phyloP scores from a whole-genome alignment of 2,113 vertebrate species.

The Grallaria varia region DNA sequence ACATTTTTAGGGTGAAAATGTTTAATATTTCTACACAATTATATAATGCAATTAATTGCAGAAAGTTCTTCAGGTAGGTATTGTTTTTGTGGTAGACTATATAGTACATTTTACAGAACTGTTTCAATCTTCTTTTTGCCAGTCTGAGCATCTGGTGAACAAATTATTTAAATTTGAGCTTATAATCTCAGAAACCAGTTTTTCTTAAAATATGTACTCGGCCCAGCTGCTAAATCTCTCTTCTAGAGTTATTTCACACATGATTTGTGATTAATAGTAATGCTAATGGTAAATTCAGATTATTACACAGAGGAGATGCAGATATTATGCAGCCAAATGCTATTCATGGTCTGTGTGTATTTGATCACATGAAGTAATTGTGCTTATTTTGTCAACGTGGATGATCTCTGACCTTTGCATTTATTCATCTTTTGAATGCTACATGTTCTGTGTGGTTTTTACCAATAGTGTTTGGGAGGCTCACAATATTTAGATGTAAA shows the following conservation, averaged over 20 bases:
- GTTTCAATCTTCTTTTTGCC: slow-evolving; percentile 19
- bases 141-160: slow-evolving; percentile 45
- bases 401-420: background rate
- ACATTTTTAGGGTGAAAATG: background rate
- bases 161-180: slow-evolving; percentile 30
- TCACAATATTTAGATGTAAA: slow-evolving; percentile 48
- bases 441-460: background rate
- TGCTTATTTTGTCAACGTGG: background rate
- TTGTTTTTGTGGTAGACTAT: background rate
- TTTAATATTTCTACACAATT: background rate
- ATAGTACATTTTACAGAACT: background rate
- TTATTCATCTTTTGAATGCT: slow-evolving; percentile 2
- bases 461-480: background rate
- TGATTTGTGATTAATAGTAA: background rate
- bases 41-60: slow-evolving; percentile 1
- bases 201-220: background rate
- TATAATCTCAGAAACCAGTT: slow-evolving; percentile 34
- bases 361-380: background rate
- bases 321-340: background rate
- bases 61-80: background rate
- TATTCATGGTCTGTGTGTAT: background rate
- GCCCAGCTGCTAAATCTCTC: background rate
- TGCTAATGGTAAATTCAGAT: background rate
- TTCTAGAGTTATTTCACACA: background rate
- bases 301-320: background rate